A percentile compares a stretch with the other conserved stretches of the same genome.
Evolutionary conservation across 2,113 vertebrate species (phyloP).

Genomic region (Thamnaconus septentrionalis): DNA sequence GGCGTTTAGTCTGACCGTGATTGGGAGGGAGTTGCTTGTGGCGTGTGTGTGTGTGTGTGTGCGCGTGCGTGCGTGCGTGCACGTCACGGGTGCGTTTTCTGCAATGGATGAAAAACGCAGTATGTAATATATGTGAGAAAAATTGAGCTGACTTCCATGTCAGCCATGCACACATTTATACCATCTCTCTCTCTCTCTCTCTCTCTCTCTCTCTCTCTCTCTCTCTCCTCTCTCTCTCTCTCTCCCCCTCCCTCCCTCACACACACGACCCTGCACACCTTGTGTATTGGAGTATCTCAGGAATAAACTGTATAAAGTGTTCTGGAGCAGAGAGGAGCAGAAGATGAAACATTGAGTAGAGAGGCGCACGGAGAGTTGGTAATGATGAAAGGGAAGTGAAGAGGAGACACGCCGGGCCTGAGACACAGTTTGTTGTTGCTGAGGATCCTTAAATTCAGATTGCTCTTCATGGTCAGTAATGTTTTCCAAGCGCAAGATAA

Average conservation of each 20-base stretch:
- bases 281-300: conserved; percentile 15
- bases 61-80: conserved; percentile 9
- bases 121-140: conserved; percentile 49
- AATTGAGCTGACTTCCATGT: conserved; percentile 52
- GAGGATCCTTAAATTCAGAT: conserved; percentile 2
- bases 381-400: conserved; percentile 12
- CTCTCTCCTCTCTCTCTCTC: too few species aligned
- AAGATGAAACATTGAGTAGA: conserved; percentile 21
- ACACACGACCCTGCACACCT: conserved; percentile 2
- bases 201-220: too few species aligned
- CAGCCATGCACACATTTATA: conserved; percentile 8
- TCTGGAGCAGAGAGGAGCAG: neutral
- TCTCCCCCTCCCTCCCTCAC: too few species aligned
- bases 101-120: conserved; percentile 56
- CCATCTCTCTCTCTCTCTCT: too few species aligned
- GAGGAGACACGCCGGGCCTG: neutral
- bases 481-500: too few species aligned
- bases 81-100: conserved; percentile 14
- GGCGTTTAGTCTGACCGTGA: conserved; percentile 12
- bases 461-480: neutral
- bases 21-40: conserved; percentile 21
- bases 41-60: conserved; percentile 9
- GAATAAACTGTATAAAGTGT: conserved; percentile 1
- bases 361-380: conserved; percentile 11
- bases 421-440: neutral